phyloP scores from a whole-genome alignment of 2,888 invertebrate species.

The Tridacna crocea region DNA sequence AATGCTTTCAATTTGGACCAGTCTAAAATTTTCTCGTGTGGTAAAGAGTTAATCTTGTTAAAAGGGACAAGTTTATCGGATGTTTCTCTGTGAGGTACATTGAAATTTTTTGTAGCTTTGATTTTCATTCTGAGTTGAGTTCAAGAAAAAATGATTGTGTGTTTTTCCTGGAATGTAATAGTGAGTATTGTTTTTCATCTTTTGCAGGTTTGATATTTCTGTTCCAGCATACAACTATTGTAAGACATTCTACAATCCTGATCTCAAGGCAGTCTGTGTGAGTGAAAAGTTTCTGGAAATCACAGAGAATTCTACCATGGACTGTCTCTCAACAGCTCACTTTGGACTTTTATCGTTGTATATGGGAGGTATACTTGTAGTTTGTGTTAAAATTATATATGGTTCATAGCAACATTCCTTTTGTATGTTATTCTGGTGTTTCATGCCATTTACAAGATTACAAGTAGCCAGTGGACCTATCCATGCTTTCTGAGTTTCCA shows the following conservation, averaged over 20 bases:
- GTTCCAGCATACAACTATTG: no score
- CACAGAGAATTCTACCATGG: slow-evolving; percentile 49
- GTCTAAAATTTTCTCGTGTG: no score
- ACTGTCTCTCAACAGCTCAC: slow-evolving; percentile 56
- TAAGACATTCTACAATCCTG: slow-evolving; percentile 45
- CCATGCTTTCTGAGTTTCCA: no score
- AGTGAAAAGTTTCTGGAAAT: slow-evolving; percentile 49
- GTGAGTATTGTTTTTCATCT: no score
- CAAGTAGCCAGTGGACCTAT: background rate
- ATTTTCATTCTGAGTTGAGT: no score
- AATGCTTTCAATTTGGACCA: no score
- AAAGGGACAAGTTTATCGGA: no score
- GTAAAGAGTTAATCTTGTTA: no score
- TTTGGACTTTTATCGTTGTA: slow-evolving; percentile 57
- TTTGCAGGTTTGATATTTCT: no score
- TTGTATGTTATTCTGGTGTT: background rate
- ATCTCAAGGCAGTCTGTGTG: slow-evolving; percentile 51
- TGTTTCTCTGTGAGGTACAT: background rate
- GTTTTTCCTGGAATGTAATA: no score
- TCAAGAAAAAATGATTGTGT: no score
- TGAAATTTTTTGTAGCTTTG: no score
- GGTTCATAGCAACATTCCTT: background rate
- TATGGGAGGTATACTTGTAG: slow-evolving; percentile 55
- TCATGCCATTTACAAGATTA: background rate
- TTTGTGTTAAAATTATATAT: background rate